Base-by-base conservation (phyloP, 2,113 vertebrate genomes). In the Emydocephalus ijimae region DNA sequence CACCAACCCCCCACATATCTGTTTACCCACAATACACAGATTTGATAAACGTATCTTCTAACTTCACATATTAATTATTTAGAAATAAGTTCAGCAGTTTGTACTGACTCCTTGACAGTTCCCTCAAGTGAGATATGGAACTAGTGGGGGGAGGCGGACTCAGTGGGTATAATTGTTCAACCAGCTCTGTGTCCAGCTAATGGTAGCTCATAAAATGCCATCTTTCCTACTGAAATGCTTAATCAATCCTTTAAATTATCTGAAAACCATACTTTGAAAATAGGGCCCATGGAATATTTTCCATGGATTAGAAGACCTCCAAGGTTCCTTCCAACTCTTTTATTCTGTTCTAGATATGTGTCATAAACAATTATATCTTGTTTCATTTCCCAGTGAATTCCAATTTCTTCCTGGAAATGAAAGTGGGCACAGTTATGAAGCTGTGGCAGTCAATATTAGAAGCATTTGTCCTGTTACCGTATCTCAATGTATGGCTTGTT, bases 341-440 rank as follows among this genome's bases (percentile, higher is more conserved):
- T 61, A 61, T 61, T 61, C 59, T 61, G 24, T 61, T 24, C 24
- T 26, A 7, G 3, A 61, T 61, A 61, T 0, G 0, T 64, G n/a
- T 89, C 23, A 26, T n/a, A 89, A 88, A 39, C 48, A n/a, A 2
- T 88, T 91, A 39, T 85, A 85, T 26, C 59, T 43, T 95, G 85
- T 14, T 0, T 2, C 98, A 14, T 97, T 95, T 98, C 98, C 92
- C 96, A 98, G 98, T 69, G 90, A 97, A 87, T 45, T 94, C 93
- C 91, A 52, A 89, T 23, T 96, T 91, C 95, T 85, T 74, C 20
- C 57, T 20, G 81, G 93, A 94, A 92, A 81, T 94, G 89, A 94
- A 93, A 87, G 26, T 18, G 74, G n/a, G n/a, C 18, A 5, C 52
- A 29, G 24, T 92, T 92, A 98, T 98, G 97, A 96, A 94, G 95